These are phyloP conservation scores for Ptychadena robeensis DNA, from an alignment of 2,797 vertebrate species.

Conservation along the genomic window DNA sequence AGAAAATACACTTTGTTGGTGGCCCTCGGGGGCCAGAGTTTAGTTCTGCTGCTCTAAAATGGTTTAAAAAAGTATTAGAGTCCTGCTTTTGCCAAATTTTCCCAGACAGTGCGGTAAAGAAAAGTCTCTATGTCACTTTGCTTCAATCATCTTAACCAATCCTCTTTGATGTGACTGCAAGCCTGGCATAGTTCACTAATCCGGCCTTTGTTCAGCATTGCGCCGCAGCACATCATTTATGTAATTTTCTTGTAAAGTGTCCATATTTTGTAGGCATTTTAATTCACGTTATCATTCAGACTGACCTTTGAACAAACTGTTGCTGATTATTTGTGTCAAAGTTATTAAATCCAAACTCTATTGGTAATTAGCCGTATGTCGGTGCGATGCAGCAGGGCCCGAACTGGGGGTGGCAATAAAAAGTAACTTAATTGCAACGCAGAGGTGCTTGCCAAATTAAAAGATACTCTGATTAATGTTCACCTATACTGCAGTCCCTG, in stretches of 20 bases:
- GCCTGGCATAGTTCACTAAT: slow-evolving; percentile 76
- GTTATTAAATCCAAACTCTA: slow-evolving; percentile 12
- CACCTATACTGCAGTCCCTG: background rate
- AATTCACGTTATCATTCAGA: slow-evolving; percentile 49
- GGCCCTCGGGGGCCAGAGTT: background rate
- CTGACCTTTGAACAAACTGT: slow-evolving; percentile 24
- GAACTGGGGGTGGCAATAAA: background rate
- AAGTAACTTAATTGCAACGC: background rate
- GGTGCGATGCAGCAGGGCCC: no score
- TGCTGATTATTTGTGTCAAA: slow-evolving; percentile 45
- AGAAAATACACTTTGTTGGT: no score
- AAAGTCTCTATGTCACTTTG: slow-evolving; percentile 71
- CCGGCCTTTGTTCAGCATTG: slow-evolving; percentile 72
- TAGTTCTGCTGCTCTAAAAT: background rate
- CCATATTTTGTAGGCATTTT: slow-evolving; percentile 62
- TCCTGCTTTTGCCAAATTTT: slow-evolving; percentile 69
- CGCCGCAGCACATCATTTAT: slow-evolving; percentile 69
- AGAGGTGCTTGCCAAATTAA: background rate
- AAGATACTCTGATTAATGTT: background rate
- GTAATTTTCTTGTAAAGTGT: slow-evolving; percentile 68
- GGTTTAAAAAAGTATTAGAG: slow-evolving; percentile 36
- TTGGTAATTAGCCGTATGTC: background rate
- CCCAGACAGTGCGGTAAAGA: slow-evolving; percentile 70
- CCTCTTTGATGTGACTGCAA: slow-evolving; percentile 75
- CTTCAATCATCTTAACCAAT: slow-evolving; percentile 73